Percentiles rank a stretch among this genome's conserved stretches.
Conservation (phyloP, 2,888 invertebrate species). For the Lasioglossum morio region DNA sequence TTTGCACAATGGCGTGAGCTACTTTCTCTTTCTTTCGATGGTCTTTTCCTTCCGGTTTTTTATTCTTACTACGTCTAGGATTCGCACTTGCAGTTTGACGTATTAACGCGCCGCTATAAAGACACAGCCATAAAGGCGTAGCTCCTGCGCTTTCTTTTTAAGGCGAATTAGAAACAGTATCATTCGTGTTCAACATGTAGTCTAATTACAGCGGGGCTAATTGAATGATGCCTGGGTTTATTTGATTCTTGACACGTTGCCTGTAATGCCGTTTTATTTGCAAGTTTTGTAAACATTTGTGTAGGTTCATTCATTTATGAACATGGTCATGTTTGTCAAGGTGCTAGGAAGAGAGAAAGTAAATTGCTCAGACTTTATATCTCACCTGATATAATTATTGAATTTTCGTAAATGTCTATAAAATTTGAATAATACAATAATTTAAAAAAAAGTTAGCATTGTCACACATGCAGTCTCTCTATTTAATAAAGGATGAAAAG, state of each 20-base stretch:
- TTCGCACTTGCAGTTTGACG: not conserved
- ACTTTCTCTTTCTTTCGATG: conserved; percentile 11
- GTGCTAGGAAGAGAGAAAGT: too few species aligned
- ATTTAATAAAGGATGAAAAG: too few species aligned
- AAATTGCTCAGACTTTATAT: not conserved
- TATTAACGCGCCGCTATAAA: not conserved
- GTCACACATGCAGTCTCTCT: too few species aligned
- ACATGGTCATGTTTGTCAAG: too few species aligned
- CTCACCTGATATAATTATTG: not conserved
- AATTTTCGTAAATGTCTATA: too few species aligned
- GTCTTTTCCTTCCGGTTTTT: not conserved
- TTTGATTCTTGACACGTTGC: not conserved
- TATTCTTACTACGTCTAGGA: not conserved
- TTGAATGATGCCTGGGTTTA: not conserved
- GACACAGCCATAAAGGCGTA: not conserved
- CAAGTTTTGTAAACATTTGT: too few species aligned
- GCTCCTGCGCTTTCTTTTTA: not conserved
- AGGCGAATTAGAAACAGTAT: not conserved
- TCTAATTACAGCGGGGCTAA: not conserved
- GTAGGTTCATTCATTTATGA: too few species aligned
- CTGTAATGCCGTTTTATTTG: too few species aligned
- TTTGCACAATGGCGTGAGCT: not conserved
- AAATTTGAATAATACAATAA: too few species aligned
- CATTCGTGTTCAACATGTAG: not conserved
- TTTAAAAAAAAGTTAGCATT: too few species aligned